phyloP scores from a whole-genome alignment of 2,888 invertebrate species.

The Dryocosmus kuriphilus region DNA sequence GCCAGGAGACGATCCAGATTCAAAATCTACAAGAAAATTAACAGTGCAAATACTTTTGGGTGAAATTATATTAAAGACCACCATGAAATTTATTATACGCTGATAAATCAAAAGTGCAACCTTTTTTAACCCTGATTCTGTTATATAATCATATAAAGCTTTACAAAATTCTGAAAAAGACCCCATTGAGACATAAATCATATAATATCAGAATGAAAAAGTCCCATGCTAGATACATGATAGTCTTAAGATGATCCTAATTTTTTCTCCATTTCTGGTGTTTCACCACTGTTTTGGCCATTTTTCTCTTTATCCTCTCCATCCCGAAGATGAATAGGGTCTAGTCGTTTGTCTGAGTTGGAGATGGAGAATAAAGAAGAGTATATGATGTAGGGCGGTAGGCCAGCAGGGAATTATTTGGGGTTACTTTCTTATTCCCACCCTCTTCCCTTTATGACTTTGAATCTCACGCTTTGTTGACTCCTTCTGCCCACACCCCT shows the following conservation, averaged over 20 bases:
- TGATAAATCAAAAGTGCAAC: no score
- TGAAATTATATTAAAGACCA: no score
- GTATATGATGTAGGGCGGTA: not conserved
- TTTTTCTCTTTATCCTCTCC: not conserved
- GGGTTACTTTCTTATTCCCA: constrained; percentile 1
- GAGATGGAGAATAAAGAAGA: not conserved
- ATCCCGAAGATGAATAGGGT: not conserved
- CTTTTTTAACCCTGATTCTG: no score
- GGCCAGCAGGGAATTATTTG: not conserved
- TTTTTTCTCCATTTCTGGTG: not conserved
- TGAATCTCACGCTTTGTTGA: not conserved
- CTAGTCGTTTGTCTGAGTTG: not conserved
- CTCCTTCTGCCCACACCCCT: not conserved
- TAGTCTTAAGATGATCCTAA: not conserved
- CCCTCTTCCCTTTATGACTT: not conserved
- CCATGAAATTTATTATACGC: no score
- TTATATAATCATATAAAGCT: no score
- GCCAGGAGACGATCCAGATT: no score
- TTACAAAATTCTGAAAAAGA: not conserved
- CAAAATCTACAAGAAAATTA: no score
- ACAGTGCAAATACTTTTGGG: no score
- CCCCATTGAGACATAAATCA: no score
- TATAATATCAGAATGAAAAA: not conserved
- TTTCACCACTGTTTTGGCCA: not conserved
- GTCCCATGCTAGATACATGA: not conserved